A percentile compares a stretch with the other conserved stretches of the same genome.
phyloP scores from a whole-genome alignment of 2,797 vertebrate genomes.

The Sparidentex hasta region DNA sequence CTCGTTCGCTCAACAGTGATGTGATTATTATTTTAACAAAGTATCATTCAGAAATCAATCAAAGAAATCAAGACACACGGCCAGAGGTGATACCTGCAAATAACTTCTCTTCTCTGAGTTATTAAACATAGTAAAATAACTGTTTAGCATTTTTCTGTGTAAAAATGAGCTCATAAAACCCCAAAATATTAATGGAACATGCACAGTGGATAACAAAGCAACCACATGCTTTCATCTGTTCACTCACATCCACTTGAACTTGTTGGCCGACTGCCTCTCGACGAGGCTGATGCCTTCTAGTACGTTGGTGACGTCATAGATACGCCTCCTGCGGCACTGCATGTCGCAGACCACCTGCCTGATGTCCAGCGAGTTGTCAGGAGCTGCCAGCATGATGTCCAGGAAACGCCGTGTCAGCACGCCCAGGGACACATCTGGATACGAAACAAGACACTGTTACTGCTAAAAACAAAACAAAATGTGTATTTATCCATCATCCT shows the following conservation, averaged over 20 bases:
- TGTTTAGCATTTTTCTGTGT: too few relatives aligned
- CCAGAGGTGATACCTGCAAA: too few relatives aligned
- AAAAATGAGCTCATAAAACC: too few relatives aligned
- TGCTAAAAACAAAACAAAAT: neutral
- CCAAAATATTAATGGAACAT: neutral
- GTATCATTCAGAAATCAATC: too few relatives aligned
- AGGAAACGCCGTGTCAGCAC: constrained; percentile 90
- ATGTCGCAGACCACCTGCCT: constrained; percentile 85
- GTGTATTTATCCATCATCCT: too few relatives aligned
- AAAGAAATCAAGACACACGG: too few relatives aligned
- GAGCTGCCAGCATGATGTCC: constrained; percentile 87
- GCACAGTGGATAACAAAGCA: neutral
- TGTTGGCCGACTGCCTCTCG: constrained; percentile 89
- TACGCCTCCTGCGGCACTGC: constrained; percentile 87
- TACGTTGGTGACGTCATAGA: constrained; percentile 94
- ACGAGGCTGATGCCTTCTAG: constrained; percentile 90
- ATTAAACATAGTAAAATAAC: too few relatives aligned
- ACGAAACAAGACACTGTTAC: neutral
- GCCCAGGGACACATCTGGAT: constrained; percentile 86
- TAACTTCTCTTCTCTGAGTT: too few relatives aligned
- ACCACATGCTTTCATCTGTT: neutral
- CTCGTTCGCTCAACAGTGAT: too few relatives aligned
- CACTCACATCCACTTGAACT: constrained; percentile 93
- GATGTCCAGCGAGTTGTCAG: constrained; percentile 89
- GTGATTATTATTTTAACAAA: too few relatives aligned